These are phyloP conservation scores for Scaptomyza caliginosa DNA, from an alignment of 2,888 invertebrate genomes.

Conservation along the genomic window DNA sequence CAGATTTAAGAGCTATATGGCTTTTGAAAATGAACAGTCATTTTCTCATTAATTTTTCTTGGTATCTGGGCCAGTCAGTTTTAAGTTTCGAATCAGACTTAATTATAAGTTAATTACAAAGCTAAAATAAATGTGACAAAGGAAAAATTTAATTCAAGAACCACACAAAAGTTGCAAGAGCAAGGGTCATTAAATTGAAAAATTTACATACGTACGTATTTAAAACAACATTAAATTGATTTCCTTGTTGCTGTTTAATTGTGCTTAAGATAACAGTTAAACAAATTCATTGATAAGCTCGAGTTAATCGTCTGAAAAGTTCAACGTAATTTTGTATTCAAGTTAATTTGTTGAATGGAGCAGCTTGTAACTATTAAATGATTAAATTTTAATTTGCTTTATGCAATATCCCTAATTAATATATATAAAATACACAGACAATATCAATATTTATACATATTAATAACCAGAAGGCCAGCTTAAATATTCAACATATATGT, in stretches of 20 bases:
- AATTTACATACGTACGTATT: no score
- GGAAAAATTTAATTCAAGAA: background rate
- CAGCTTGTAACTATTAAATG: slow-evolving; percentile 41
- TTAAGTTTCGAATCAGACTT: background rate
- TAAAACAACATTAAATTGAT: background rate
- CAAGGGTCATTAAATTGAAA: background rate
- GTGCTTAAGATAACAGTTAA: background rate
- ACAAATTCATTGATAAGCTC: background rate
- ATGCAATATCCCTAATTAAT: slow-evolving; percentile 35
- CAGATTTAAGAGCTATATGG: background rate
- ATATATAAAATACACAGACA: slow-evolving; percentile 14
- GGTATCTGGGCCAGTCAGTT: background rate
- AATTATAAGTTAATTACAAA: slow-evolving; percentile 18
- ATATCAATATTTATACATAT: background rate
- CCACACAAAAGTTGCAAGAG: no score
- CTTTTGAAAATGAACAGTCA: background rate
- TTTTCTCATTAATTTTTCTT: background rate
- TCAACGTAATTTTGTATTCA: background rate
- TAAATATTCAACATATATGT: slow-evolving; percentile 44
- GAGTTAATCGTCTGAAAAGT: slow-evolving; percentile 3
- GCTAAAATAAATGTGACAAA: background rate
- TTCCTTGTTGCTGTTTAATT: background rate
- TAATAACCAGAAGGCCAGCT: slow-evolving; percentile 3
- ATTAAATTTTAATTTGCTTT: slow-evolving; percentile 52
- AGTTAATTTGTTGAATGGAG: slow-evolving; percentile 19